Conservation (phyloP, 2,888 invertebrate genomes). For the Axea sp. region DNA sequence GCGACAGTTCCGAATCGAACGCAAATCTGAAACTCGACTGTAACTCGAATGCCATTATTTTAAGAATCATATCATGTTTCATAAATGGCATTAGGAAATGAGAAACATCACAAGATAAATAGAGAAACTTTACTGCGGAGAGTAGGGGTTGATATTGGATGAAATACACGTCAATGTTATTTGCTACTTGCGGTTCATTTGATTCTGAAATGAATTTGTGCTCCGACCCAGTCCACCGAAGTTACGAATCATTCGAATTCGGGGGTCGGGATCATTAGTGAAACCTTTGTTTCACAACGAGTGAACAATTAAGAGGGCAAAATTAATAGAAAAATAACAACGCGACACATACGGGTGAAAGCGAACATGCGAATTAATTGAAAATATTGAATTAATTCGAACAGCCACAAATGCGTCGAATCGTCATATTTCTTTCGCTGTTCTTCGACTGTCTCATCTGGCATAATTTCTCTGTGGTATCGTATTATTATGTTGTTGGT, state of each 20-base stretch:
- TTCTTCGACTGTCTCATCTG: not conserved
- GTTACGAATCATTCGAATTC: not conserved
- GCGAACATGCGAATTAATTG: no score
- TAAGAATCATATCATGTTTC: constrained; percentile 10
- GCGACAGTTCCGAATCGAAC: no score
- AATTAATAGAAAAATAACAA: not conserved
- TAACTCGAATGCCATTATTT: constrained; percentile 12
- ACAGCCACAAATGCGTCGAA: no score
- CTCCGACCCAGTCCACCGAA: not conserved
- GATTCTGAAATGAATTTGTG: constrained; percentile 1
- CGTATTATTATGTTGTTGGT: not conserved
- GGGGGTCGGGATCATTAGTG: not conserved
- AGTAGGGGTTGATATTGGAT: constrained; percentile 19
- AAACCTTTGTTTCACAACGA: not conserved
- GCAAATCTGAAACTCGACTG: no score
- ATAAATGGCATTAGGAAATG: constrained; percentile 16
- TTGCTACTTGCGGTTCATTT: constrained; percentile 27
- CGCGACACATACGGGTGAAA: no score
- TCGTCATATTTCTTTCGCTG: no score
- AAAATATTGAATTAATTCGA: no score
- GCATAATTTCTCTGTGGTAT: not conserved
- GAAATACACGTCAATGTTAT: constrained; percentile 25
- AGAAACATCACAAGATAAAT: constrained; percentile 33
- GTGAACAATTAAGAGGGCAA: not conserved
- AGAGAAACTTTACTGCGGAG: constrained; percentile 3